These are phyloP conservation scores for Choreutis nemorana DNA, from an alignment of 2,888 invertebrate species.

Conservation along the genomic window DNA sequence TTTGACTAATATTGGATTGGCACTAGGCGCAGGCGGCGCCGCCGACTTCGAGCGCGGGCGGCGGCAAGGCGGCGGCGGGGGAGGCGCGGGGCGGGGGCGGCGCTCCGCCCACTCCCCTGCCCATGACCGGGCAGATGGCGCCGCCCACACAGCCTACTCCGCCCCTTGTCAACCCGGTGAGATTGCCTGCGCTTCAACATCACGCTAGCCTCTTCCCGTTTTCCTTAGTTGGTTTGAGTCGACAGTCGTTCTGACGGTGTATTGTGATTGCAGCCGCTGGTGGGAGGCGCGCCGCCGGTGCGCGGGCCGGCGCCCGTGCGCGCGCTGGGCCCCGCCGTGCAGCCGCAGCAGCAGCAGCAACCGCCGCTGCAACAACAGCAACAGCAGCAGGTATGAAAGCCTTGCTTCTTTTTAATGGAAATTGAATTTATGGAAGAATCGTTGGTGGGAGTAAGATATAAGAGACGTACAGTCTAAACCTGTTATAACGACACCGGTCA, in stretches of 20 bases:
- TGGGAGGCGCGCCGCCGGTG: constrained; percentile 30
- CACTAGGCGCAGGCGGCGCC: constrained; percentile 19
- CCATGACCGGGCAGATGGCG: constrained; percentile 67
- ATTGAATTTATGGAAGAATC: no score
- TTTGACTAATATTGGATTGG: neutral
- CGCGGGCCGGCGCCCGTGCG: constrained; percentile 38
- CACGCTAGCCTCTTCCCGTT: no score
- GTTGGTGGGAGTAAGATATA: no score
- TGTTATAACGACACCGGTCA: no score
- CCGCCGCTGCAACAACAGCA: no score
- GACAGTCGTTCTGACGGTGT: no score
- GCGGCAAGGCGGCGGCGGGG: constrained; percentile 23
- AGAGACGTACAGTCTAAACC: no score
- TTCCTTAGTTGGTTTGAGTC: no score
- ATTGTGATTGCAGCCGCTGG: constrained; percentile 32
- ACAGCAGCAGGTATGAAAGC: constrained; percentile 28
- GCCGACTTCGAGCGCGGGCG: constrained; percentile 14
- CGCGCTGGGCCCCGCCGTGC: constrained; percentile 25
- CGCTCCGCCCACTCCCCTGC: constrained; percentile 61
- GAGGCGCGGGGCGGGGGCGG: constrained; percentile 47
- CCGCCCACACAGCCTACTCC: constrained; percentile 63
- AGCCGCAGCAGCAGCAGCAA: no score
- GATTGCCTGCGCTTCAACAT: no score
- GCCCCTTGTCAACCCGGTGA: constrained; percentile 55
- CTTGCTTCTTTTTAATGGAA: no score